Percentiles rank a stretch among this genome's conserved stretches.
phyloP scores from a whole-genome alignment of 2,888 invertebrate genomes.

The Lottia gigantea region DNA sequence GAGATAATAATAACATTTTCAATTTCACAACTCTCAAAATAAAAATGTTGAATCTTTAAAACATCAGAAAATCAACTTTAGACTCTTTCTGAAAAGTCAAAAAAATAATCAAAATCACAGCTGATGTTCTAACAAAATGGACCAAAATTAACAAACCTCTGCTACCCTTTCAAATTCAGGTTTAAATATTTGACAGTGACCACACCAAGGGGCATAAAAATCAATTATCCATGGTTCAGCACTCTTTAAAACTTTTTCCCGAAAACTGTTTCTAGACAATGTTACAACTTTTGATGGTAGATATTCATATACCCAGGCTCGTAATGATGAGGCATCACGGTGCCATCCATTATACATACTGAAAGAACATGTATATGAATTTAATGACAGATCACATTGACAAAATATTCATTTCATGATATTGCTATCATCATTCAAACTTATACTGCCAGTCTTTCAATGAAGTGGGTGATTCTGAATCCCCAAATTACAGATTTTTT shows the following conservation, averaged over 20 bases:
- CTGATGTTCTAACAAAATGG: neutral
- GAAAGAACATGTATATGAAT: constrained; percentile 40
- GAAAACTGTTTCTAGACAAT: constrained; percentile 63
- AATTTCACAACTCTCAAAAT: too few relatives aligned
- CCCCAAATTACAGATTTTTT: too few relatives aligned
- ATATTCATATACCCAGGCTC: constrained; percentile 76
- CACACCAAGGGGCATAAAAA: constrained; percentile 69
- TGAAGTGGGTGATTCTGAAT: too few relatives aligned
- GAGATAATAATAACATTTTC: too few relatives aligned
- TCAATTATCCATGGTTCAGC: constrained; percentile 71
- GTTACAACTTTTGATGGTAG: constrained; percentile 73
- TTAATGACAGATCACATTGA: neutral
- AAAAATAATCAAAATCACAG: too few relatives aligned
- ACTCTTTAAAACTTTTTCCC: constrained; percentile 71
- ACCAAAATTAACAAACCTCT: constrained; percentile 69
- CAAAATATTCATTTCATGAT: too few relatives aligned
- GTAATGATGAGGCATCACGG: constrained; percentile 75
- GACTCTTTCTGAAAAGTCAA: too few relatives aligned
- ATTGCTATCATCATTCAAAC: too few relatives aligned
- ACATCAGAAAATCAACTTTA: too few relatives aligned
- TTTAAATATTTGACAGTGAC: constrained; percentile 75
- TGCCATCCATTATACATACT: constrained; percentile 75
- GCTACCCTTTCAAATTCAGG: constrained; percentile 78
- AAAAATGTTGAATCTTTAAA: too few relatives aligned
- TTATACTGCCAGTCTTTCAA: too few relatives aligned